These are phyloP conservation scores for Bombus superbus DNA, from an alignment of 1,140 invertebrate genomes.

Conservation along the genomic window DNA sequence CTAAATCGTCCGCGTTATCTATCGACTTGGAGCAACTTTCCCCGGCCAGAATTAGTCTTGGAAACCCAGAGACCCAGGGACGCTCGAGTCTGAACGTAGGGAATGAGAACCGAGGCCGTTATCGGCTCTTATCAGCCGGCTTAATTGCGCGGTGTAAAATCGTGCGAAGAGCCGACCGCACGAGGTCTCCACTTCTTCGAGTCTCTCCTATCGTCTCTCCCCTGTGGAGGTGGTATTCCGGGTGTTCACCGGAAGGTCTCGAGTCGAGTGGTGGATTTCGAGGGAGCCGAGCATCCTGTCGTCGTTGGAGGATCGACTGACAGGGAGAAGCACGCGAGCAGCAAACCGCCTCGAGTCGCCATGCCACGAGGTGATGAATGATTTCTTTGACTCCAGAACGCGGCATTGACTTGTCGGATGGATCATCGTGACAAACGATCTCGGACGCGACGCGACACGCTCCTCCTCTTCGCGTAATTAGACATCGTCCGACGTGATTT, in stretches of 20 bases:
- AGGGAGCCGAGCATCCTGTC: not conserved
- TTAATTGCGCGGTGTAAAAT: constrained; percentile 46
- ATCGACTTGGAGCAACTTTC: not conserved
- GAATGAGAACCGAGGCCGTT: constrained; percentile 1
- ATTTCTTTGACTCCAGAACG: constrained; percentile 57
- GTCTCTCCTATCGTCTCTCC: not conserved
- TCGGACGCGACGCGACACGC: constrained; percentile 40
- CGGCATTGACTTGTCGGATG: constrained; percentile 63
- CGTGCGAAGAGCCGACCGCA: constrained; percentile 14
- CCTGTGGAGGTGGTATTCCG: too few species aligned
- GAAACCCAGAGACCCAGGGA: not conserved
- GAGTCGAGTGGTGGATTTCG: not conserved
- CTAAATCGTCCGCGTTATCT: constrained; percentile 19
- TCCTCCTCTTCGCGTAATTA: constrained; percentile 46
- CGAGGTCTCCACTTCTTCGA: not conserved
- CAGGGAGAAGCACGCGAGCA: constrained; percentile 27
- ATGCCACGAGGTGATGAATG: constrained; percentile 51
- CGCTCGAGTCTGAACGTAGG: not conserved
- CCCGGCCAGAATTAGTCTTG: not conserved
- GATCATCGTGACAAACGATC: constrained; percentile 68
- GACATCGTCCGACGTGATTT: constrained; percentile 4
- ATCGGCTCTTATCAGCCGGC: constrained; percentile 31
- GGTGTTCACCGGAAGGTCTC: not conserved
- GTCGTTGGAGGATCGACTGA: not conserved
- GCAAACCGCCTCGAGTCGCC: constrained; percentile 43